Percentiles rank a stretch among this genome's conserved stretches.
Evolutionary conservation across 2,113 vertebrate species (phyloP).

Genomic region (Ophiodon elongatus): DNA sequence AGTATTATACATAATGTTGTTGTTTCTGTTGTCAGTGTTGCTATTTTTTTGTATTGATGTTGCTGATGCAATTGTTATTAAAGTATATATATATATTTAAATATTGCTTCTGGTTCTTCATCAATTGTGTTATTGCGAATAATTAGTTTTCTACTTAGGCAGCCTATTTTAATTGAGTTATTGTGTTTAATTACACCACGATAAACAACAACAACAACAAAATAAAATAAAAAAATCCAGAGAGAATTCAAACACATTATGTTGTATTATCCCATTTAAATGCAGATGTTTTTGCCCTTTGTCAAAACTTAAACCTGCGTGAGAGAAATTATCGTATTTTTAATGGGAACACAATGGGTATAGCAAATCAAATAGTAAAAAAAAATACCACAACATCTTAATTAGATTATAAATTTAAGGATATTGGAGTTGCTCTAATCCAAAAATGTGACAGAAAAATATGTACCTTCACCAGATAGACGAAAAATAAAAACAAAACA

Average conservation of each 20-base stretch:
- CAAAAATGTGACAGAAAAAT: background rate
- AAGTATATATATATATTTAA: constrained; percentile 22
- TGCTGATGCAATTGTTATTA: constrained; percentile 27
- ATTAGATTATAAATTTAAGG: background rate
- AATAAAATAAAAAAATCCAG: background rate
- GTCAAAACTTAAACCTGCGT: background rate
- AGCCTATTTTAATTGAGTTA: background rate
- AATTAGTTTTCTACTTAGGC: background rate
- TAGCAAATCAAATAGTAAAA: background rate
- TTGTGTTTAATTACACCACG: background rate
- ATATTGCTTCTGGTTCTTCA: constrained; percentile 12
- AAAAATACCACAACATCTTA: background rate
- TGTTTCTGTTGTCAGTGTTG: background rate
- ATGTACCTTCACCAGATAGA: background rate
- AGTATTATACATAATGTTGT: background rate
- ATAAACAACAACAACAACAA: background rate
- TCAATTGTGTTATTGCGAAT: background rate
- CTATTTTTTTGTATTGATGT: background rate
- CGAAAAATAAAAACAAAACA: background rate
- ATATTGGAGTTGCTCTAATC: background rate
- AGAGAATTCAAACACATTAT: background rate
- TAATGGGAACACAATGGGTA: background rate
- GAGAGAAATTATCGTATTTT: background rate
- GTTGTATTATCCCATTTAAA: background rate
- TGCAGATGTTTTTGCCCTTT: background rate